Conservation (phyloP, 2,113 vertebrate genomes). For the Cavia aperea region DNA sequence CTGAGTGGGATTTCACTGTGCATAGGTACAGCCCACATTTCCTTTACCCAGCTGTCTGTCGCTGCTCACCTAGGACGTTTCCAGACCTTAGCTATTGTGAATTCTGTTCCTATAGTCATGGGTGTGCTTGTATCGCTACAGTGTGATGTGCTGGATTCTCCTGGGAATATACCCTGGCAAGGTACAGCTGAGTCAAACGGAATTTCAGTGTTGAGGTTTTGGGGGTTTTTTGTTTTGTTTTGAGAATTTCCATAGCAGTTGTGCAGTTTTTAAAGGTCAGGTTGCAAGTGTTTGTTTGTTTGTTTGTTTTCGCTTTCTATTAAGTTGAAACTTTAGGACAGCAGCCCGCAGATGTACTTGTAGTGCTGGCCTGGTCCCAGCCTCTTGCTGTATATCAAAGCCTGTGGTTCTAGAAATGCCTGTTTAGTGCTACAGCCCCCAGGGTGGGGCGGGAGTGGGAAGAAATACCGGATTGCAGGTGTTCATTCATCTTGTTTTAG, state of each 20-base stretch:
- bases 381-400: background rate
- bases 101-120: background rate
- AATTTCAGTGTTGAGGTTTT: background rate
- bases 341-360: background rate
- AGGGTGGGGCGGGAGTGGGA: background rate
- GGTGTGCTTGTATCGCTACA: rapidly evolving
- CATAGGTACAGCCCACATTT: background rate
- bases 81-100: background rate
- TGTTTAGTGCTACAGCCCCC: background rate
- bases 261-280: background rate
- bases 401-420: background rate
- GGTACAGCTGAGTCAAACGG: background rate
- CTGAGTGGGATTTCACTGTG: background rate
- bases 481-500: background rate
- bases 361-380: background rate
- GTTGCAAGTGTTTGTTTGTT: background rate
- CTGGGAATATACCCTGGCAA: background rate
- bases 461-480: background rate
- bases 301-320: background rate
- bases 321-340: slow-evolving; percentile 13
- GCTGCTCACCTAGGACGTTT: no score
- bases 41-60: background rate
- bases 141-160: background rate
- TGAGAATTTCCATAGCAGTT: background rate
- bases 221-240: background rate